Conservation (phyloP, 2,888 invertebrate genomes). For the Lithophane semibrunnea region DNA sequence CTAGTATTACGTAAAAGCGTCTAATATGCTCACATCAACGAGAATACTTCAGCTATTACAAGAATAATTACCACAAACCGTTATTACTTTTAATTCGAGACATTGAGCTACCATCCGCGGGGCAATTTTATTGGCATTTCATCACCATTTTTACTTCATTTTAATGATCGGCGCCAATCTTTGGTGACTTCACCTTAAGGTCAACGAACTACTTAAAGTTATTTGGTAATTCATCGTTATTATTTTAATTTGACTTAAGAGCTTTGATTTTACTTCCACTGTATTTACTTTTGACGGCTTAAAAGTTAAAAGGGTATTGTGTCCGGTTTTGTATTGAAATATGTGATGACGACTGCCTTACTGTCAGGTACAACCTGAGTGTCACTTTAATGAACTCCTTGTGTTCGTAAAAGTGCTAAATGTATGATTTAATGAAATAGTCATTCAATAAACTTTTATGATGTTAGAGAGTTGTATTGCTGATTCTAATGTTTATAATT, state of each 20-base stretch:
- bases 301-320: constrained; percentile 18
- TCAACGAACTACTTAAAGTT: constrained; percentile 59
- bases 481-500: too few relatives aligned
- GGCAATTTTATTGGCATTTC: constrained; percentile 74
- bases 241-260: constrained; percentile 62
- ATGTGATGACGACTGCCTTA: not conserved
- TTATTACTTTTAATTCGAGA: constrained; percentile 65
- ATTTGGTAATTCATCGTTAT: constrained; percentile 51
- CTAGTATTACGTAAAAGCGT: constrained; percentile 16
- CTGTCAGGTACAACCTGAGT: too few relatives aligned
- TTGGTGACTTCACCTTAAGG: constrained; percentile 62
- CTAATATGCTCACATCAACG: constrained; percentile 26
- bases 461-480: too few relatives aligned
- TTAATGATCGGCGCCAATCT: constrained; percentile 71
- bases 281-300: constrained; percentile 44
- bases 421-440: too few relatives aligned
- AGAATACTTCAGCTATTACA: constrained; percentile 27
- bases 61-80: constrained; percentile 42
- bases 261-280: constrained; percentile 27
- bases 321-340: not conserved
- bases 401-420: too few relatives aligned
- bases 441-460: too few relatives aligned
- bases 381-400: too few relatives aligned
- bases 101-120: constrained; percentile 63
- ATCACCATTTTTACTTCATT: constrained; percentile 63